These are phyloP conservation scores for Nothocercus nigrocapillus DNA, from an alignment of 2,113 vertebrate genomes.

Conservation along the genomic window DNA sequence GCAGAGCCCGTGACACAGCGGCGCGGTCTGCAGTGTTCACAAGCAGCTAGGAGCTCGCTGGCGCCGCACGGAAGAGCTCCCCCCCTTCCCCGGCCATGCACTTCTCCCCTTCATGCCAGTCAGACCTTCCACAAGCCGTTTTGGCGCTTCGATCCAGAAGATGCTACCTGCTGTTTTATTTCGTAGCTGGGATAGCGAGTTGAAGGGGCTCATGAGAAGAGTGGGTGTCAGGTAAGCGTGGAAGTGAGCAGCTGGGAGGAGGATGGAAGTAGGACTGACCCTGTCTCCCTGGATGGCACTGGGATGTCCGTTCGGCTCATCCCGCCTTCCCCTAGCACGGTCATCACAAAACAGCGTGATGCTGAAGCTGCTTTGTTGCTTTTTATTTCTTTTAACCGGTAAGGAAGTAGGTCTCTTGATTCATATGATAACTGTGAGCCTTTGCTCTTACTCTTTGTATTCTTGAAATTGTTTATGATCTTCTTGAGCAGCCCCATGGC, in stretches of 20 bases:
- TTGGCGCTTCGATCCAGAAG: neutral
- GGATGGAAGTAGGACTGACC: fast-evolving
- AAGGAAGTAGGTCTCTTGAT: neutral
- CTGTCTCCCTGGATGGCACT: neutral
- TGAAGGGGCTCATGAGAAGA: neutral
- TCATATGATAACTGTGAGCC: neutral
- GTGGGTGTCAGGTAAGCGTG: neutral
- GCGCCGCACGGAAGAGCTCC: neutral
- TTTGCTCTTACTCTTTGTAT: neutral
- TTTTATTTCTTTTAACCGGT: neutral
- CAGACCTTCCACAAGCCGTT: neutral
- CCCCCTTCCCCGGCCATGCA: neutral
- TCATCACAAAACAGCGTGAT: neutral
- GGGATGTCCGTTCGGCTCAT: neutral
- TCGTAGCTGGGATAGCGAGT: fast-evolving
- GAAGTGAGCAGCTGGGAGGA: neutral
- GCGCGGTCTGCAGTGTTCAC: neutral
- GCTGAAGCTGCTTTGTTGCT: neutral
- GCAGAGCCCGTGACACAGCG: neutral
- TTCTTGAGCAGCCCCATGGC: fast-evolving
- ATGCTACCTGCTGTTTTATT: neutral
- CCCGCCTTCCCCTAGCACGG: neutral
- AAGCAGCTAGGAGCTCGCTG: neutral
- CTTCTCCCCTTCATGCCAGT: fast-evolving
- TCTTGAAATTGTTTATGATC: neutral